A percentile compares a stretch with the other conserved stretches of the same genome.
phyloP scores from a whole-genome alignment of 2,113 vertebrate species.

The Agelaius tricolor region DNA sequence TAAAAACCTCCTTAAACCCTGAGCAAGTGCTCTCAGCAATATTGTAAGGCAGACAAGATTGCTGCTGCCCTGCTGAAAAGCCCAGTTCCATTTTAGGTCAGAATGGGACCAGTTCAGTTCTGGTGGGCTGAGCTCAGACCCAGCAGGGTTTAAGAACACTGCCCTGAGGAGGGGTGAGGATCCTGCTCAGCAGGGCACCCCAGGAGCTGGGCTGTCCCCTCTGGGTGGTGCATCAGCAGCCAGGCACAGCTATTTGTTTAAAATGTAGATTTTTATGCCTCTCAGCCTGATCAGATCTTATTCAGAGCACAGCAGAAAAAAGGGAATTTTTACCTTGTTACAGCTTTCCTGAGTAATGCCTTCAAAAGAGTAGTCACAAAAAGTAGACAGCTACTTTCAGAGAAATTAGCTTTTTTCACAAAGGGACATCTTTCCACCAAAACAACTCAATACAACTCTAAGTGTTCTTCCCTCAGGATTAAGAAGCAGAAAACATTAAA shows the following conservation, averaged over 20 bases:
- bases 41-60: neutral
- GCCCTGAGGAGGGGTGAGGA: neutral
- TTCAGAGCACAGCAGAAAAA: neutral
- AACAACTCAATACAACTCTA: neutral
- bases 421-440: neutral
- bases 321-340: neutral
- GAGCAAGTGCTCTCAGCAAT: neutral
- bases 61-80: neutral
- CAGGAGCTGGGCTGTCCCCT: neutral
- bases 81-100: neutral
- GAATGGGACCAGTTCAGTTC: neutral
- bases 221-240: neutral
- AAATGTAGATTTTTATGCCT: neutral
- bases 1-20: neutral
- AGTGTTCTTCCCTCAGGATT: neutral
- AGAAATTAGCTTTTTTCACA: neutral
- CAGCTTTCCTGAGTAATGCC: neutral
- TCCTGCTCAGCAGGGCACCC: rapidly evolving
- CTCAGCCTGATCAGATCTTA: neutral
- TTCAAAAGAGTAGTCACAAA: neutral
- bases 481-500: neutral
- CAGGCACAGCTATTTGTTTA: neutral
- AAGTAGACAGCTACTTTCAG: neutral
- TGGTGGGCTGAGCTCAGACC: neutral
- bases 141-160: neutral